Evolutionary conservation across 2,888 invertebrate species (phyloP), one percentile per base, ranked within the genome.

Genomic region (Anthophora plumipes): DNA sequence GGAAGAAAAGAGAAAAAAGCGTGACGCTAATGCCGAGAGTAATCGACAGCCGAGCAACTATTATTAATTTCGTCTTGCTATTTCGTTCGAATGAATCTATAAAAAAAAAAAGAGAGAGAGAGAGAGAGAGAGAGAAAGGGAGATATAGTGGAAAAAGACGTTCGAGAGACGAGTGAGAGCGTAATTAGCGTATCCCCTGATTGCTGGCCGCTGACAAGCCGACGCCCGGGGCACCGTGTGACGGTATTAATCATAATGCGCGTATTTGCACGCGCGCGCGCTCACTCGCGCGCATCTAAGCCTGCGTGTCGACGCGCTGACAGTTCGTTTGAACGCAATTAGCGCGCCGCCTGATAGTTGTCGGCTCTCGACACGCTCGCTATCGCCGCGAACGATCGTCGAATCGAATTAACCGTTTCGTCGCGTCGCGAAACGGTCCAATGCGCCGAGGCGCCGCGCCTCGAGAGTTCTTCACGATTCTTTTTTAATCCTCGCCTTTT

Each of bases 291-390:
- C 89, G 86, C 67, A 31, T 31, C 31, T 31, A 31, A 31, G 77
- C 87, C 86, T 82, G 88, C 89, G 89, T 88, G 90, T 90, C 89
- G 89, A 67, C 70, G 87, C 83, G 92, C 90, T 91, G 92, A 92
- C 92, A 92, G 92, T 92, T 92, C 91, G 91, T 91, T 92, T 91
- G 91, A 90, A 91, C 90, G 92, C 92, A 92, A 92, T 92, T 92
- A 92, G 91, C 90, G 89, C 87, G 85, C 82, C 87, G 89, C 83
- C 85, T 83, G 90, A 91, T 89, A 90, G 89, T 85, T 82, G 86
- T 84, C 88, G 87, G 84, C 85, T 85, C 84, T 77, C 31, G 31
- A 31, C 31, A 60, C 73, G 79, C 61, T 77, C 84, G 85, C 88
- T 91, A 91, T 90, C 87, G 78, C 67, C 81, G 69, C 80, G 75